Conservation (phyloP, 2,797 vertebrate genomes). For the Chiroxiphia lanceolata region DNA sequence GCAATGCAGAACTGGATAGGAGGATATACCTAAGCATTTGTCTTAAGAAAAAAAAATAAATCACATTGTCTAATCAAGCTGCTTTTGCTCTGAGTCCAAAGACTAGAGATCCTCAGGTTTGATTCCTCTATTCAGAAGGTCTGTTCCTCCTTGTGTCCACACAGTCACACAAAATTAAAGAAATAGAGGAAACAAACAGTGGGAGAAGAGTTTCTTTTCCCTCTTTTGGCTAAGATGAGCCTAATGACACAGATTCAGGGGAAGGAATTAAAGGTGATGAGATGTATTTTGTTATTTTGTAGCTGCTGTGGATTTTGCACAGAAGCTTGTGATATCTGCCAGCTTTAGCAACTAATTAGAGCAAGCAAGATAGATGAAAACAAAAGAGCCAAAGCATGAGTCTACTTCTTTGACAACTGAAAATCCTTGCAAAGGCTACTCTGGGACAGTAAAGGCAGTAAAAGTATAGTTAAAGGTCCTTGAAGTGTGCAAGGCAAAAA, state of each 20-base stretch:
- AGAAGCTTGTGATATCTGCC: neutral
- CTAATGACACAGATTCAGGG: neutral
- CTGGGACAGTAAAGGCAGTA: neutral
- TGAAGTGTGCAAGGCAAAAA: neutral
- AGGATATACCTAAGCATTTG: neutral
- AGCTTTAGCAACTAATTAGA: neutral
- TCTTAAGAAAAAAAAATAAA: neutral
- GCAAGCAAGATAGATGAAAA: neutral
- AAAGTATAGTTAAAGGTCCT: neutral
- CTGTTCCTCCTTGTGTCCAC: neutral
- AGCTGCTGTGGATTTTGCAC: neutral
- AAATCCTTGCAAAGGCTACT: neutral
- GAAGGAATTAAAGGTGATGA: neutral
- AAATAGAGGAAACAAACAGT: neutral
- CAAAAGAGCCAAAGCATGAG: neutral
- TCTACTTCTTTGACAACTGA: neutral
- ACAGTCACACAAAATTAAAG: neutral
- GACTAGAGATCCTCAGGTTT: neutral
- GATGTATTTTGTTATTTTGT: neutral
- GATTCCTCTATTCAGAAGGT: neutral
- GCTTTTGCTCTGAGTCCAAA: neutral
- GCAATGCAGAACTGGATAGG: neutral
- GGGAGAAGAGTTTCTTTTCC: neutral
- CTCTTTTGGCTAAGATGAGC: neutral
- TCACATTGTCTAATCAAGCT: neutral